Percentiles rank a stretch among this genome's conserved stretches.
phyloP scores from a whole-genome alignment of 2,113 vertebrate genomes.

The Pseudopodoces humilis region DNA sequence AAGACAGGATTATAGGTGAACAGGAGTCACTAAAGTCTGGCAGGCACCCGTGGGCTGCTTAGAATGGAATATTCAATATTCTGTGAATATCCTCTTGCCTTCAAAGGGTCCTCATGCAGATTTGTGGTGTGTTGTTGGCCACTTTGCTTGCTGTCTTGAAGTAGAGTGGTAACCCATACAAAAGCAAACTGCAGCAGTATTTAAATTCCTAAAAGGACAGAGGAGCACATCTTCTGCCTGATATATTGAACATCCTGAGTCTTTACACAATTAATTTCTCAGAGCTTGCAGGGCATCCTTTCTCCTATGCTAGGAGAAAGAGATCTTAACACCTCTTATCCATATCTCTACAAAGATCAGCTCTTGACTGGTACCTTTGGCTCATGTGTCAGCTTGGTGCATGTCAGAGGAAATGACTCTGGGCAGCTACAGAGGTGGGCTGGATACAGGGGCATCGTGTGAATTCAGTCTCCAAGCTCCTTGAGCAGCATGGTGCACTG shows the following conservation, averaged over 20 bases:
- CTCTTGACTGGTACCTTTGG: not conserved
- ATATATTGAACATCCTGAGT: not conserved
- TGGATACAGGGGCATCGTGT: no score
- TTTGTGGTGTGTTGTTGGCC: not conserved
- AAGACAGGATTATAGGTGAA: not conserved
- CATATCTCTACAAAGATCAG: not conserved
- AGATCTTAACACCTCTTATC: not conserved
- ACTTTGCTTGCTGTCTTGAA: not conserved
- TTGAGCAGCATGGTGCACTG: fast-evolving
- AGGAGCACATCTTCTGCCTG: not conserved
- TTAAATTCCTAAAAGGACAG: not conserved
- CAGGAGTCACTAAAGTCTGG: not conserved
- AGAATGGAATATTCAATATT: not conserved
- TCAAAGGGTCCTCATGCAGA: not conserved
- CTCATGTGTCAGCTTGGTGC: not conserved
- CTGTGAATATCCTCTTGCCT: not conserved
- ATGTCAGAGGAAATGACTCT: not conserved
- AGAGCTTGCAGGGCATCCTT: not conserved
- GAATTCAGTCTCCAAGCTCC: not conserved
- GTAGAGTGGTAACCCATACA: not conserved
- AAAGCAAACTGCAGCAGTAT: not conserved
- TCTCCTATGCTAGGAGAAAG: not conserved
- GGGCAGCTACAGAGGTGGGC: not conserved
- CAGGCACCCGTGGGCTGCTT: not conserved
- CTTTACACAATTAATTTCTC: not conserved